Conservation (phyloP, 2,113 vertebrate genomes). For the Anhinga anhinga region DNA sequence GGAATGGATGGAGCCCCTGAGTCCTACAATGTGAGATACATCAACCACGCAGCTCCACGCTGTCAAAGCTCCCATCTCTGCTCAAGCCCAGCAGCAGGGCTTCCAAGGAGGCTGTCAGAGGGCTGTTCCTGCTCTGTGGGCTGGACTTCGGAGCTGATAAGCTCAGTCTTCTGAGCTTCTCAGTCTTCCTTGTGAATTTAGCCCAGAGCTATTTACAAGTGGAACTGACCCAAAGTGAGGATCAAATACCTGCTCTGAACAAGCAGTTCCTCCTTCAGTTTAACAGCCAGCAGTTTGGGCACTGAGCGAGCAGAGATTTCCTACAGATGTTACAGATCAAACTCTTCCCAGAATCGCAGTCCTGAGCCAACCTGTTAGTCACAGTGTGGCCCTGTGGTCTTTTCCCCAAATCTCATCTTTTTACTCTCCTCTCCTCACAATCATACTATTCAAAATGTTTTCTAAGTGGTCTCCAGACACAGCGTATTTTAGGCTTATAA, state of each 20-base stretch:
- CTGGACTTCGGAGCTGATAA: neutral
- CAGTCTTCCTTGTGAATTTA: neutral
- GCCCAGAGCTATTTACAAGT: neutral
- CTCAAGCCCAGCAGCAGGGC: neutral
- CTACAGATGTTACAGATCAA: neutral
- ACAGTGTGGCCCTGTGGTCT: neutral
- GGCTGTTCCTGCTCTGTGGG: neutral
- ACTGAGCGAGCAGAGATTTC: neutral
- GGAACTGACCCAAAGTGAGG: neutral
- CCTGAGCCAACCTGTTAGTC: neutral
- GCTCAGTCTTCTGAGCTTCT: no score
- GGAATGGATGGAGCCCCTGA: neutral
- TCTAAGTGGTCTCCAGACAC: neutral
- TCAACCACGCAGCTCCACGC: accelerated
- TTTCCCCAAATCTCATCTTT: neutral
- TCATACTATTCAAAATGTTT: neutral
- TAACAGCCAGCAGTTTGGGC: neutral
- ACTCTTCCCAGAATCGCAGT: neutral
- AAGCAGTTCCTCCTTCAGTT: neutral
- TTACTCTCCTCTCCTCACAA: neutral
- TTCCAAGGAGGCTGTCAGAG: neutral
- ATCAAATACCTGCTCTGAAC: neutral
- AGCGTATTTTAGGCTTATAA: neutral
- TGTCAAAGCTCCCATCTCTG: neutral
- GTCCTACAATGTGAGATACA: neutral